phyloP scores from a whole-genome alignment of 2,888 invertebrate species.

The Ferdinandea cuprea region DNA sequence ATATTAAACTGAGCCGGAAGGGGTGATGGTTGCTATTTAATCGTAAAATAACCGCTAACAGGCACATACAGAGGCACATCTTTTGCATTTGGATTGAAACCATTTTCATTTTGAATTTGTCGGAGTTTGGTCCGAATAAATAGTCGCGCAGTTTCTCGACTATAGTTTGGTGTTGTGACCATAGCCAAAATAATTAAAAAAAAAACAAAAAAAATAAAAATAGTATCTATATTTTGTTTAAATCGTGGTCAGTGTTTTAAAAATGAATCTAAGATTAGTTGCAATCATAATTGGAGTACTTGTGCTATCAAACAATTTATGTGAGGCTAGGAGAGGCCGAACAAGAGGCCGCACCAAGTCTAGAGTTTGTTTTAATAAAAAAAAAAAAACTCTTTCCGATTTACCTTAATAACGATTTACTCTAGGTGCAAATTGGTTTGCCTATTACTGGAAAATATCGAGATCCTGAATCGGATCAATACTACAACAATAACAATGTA shows the following conservation, averaged over 20 bases:
- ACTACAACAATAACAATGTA: conserved; percentile 93
- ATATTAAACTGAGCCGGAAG: conserved; percentile 76
- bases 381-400: not conserved
- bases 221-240: not conserved
- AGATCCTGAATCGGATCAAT: conserved; percentile 94
- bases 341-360: conserved; percentile 90
- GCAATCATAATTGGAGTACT: conserved; percentile 80
- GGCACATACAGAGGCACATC: conserved; percentile 46
- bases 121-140: conserved; percentile 66
- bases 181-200: conserved; percentile 64
- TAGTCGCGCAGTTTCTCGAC: conserved; percentile 57
- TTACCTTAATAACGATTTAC: conserved; percentile 20
- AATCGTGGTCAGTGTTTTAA: conserved; percentile 12
- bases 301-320: conserved; percentile 81
- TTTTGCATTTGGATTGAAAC: conserved; percentile 57
- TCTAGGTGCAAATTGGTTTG: conserved; percentile 91
- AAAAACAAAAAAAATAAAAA: not conserved
- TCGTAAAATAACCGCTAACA: conserved; percentile 46
- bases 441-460: conserved; percentile 95
- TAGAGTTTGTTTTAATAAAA: conserved; percentile 83
- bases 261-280: conserved; percentile 80
- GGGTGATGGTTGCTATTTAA: conserved; percentile 76
- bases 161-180: conserved; percentile 42
- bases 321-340: conserved; percentile 87
- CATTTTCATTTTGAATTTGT: conserved; percentile 71